Evolutionary conservation across 2,797 vertebrate genomes (phyloP), one percentile per base, ranked within the genome.

Genomic region (Acanthopagrus latus): DNA sequence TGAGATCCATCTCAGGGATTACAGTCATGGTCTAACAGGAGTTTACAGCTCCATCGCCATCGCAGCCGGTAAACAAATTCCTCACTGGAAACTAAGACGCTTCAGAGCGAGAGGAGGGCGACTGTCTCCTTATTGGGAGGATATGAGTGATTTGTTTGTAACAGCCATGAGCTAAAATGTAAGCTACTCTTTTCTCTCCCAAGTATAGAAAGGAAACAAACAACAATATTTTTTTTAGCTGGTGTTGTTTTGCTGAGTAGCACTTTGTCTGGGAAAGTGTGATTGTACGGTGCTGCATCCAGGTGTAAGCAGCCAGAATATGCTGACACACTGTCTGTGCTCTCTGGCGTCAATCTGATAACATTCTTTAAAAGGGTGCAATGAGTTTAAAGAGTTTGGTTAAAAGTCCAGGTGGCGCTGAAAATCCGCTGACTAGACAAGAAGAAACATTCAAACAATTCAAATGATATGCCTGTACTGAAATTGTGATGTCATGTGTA

Each of bases 31-130:
- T 76, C 62, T 52, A 78, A 87, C 69, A 83, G 65, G 66, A 84
- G 77, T 85, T 88, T 84, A 80, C 73, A 52, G 67, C 73, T 81
- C 52, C 64, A 64, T 74, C 82, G 20, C 63, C 81, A 50, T 59
- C 63, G 6, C 64, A 84, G 82, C 74, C 77, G 75, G 82, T 81
- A 82, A 79, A 83, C 59, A 70, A 71, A 67, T 21, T 65, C 68
- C 44, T 71, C 21, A 3, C 13, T 14, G 56, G 33, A 64, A 74
- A 70, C 51, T 1, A 25, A 84, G 57, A 64, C 7, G 17, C 16
- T 38, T 23, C 17, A 64, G 47, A 12, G 16, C 0, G 4, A 29
- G 14, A 41, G 29, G 7, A 10, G 20, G 12, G 1, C 5, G 27
- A 33, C 1, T 5, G 7, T 27, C 11, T 27, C 13, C 54, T 60